Evolutionary conservation across 2,888 invertebrate species (phyloP).

Genomic region (Microctonus aethiopoides): DNA sequence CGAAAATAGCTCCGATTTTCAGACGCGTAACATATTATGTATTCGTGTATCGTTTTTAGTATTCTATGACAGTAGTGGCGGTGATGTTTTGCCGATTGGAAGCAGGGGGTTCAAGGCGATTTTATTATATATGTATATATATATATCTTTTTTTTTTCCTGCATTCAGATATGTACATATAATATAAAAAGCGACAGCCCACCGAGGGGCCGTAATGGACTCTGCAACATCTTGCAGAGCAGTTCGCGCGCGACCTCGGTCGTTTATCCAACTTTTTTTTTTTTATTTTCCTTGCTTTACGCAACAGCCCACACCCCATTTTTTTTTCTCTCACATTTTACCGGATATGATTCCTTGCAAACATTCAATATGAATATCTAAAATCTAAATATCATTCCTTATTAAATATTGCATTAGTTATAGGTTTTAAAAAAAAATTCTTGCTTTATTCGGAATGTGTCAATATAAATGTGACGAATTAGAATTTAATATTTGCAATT

Average conservation of each 20-base stretch:
- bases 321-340: slow-evolving; percentile 23
- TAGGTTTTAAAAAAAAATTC: no score
- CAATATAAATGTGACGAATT: no score
- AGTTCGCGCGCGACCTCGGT: slow-evolving; percentile 54
- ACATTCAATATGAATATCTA: slow-evolving; percentile 6
- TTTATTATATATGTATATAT: background rate
- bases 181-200: slow-evolving; percentile 38
- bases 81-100: slow-evolving; percentile 60
- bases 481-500: no score
- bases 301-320: slow-evolving; percentile 8
- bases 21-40: slow-evolving; percentile 26
- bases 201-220: slow-evolving; percentile 58
- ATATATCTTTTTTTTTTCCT: background rate
- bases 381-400: background rate
- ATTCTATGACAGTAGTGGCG: slow-evolving; percentile 54
- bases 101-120: slow-evolving; percentile 20
- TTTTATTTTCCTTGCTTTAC: no score
- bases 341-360: background rate
- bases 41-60: slow-evolving; percentile 51
- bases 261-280: slow-evolving; percentile 42
- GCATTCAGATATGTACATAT: background rate
- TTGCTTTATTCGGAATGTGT: no score
- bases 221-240: slow-evolving; percentile 61
- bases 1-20: slow-evolving; percentile 18
- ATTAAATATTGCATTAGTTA: no score